Base-by-base conservation (phyloP, 2,113 vertebrate genomes). In the Amazona guildingii region DNA sequence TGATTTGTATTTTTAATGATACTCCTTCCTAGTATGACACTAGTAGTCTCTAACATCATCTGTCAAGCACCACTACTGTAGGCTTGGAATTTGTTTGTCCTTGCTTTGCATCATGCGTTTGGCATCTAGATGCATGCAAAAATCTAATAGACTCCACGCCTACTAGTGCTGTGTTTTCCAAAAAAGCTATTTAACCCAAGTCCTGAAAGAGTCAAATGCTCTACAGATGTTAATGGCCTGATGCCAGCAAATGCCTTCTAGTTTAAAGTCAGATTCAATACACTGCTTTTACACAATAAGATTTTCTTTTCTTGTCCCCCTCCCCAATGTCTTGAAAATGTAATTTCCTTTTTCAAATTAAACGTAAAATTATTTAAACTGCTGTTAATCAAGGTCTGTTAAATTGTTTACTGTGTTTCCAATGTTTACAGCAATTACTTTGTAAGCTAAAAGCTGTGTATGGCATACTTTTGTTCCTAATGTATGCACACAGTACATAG, bases 181-280 rank as follows among this genome's bases (percentile, higher is more conserved):
- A 95, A 94, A 55, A 92, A 94, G 61, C 79, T 88, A 87, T 95
- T 96, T 94, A 92, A 94, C 90, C 88, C 46, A 90, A 90, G 83
- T 82, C 73, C 61, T 92, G 75, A 93, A 94, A 80, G 83, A 97
- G 69, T 91, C 59, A 97, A 97, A 94, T 86, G 33, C 73, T 83
- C 83, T 83, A 82, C 90, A 97, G 95, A 95, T 95, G 94, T 89
- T 95, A 83, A 88, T 69, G 74, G 90, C 84, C 67, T 18, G 35
- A 93, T 68, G 92, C 88, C 90, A 96, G 62, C 25, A 82, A 91
- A 95, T 91, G 82, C 62, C 41, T 91, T 75, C 72, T 39, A 83
- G 73, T 90, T 72, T 37, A 7, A 85, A 96, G 76, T 86, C 67
- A 94, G 18, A 88, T 61, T 89, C 59, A 91, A 88, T 62, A 86